These are phyloP conservation scores for Andrena hattorfiana DNA, from an alignment of 2,888 invertebrate genomes.

Conservation along the genomic window DNA sequence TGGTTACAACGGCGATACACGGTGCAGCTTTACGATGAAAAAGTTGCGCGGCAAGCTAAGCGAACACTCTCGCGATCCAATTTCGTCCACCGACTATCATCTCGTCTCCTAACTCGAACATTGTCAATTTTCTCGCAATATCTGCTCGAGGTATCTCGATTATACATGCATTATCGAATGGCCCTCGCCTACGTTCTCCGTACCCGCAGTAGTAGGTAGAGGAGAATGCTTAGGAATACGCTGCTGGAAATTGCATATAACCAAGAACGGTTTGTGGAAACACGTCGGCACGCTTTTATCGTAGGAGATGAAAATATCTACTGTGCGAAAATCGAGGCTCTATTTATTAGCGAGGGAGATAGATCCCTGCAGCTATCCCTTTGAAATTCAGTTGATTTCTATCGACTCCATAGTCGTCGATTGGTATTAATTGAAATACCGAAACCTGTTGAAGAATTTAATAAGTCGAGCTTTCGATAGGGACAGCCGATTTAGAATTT, in stretches of 20 bases:
- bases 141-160: slow-evolving; percentile 1
- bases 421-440: neutral
- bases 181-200: neutral
- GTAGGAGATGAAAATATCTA: too few relatives aligned
- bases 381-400: too few relatives aligned
- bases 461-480: neutral
- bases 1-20: slow-evolving; percentile 14
- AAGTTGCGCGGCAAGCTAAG: slow-evolving; percentile 12
- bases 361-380: too few relatives aligned
- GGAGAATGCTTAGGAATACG: too few relatives aligned
- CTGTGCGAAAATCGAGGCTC: too few relatives aligned
- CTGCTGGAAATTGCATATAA: too few relatives aligned
- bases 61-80: slow-evolving; percentile 26
- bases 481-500: neutral
- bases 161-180: slow-evolving; percentile 1
- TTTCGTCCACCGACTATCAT: slow-evolving; percentile 17
- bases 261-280: too few relatives aligned
- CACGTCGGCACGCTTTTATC: too few relatives aligned
- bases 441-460: slow-evolving; percentile 6
- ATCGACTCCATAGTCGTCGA: too few relatives aligned
- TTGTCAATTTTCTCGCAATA: slow-evolving; percentile 24
- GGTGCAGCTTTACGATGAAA: slow-evolving; percentile 16
- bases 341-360: too few relatives aligned
- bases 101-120: neutral
- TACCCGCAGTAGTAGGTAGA: neutral